A percentile compares a stretch with the other conserved stretches of the same genome.
phyloP scores from a whole-genome alignment of 2,888 invertebrate genomes.

The Mimas tiliae region DNA sequence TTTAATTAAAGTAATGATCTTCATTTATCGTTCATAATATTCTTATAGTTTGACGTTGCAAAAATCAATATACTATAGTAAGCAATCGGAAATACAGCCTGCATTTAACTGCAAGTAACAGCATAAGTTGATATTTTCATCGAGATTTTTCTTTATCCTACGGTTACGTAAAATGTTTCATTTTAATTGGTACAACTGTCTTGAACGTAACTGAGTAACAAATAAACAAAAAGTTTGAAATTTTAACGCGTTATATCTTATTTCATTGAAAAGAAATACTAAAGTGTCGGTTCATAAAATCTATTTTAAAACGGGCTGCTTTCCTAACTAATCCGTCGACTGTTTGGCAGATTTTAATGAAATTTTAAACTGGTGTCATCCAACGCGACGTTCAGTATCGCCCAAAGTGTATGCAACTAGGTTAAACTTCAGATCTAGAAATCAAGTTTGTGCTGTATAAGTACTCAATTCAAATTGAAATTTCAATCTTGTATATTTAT shows the following conservation, averaged over 20 bases:
- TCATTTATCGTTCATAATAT: no score
- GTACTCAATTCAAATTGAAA: conserved; percentile 8
- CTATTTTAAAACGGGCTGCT: background rate
- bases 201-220: conserved; percentile 14
- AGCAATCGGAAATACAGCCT: background rate
- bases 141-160: conserved; percentile 8
- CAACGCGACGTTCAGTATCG: conserved; percentile 16
- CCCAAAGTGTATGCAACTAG: conserved; percentile 17
- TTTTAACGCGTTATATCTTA: background rate
- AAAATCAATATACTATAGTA: conserved; percentile 1
- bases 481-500: conserved; percentile 23
- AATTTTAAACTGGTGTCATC: conserved; percentile 25
- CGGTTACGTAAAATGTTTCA: conserved; percentile 16
- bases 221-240: conserved; percentile 22
- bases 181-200: conserved; percentile 24
- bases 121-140: conserved; percentile 1
- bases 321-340: conserved; percentile 18
- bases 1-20: no score
- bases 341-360: conserved; percentile 32
- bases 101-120: conserved; percentile 10
- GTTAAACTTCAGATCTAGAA: conserved; percentile 19
- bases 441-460: conserved; percentile 15
- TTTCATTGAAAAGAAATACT: conserved; percentile 2
- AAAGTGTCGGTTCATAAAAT: background rate
- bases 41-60: background rate